Conservation (phyloP, 2,797 vertebrate species). For the Melanogrammus aeglefinus region DNA sequence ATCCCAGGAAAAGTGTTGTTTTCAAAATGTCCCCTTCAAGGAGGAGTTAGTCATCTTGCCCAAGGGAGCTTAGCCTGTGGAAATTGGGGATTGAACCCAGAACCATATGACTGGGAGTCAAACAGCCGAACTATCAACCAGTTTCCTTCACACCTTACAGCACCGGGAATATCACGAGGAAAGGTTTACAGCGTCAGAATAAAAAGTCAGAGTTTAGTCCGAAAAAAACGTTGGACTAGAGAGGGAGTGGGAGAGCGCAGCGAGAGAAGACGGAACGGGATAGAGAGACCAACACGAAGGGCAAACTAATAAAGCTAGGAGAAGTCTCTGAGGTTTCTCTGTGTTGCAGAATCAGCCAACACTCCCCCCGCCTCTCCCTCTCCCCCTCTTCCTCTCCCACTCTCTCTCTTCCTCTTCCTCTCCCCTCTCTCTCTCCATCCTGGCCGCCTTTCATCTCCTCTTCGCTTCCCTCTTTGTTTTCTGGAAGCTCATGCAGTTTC, state of each 20-base stretch:
- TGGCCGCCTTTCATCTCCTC: neutral
- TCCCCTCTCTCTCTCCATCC: neutral
- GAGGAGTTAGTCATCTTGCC: no score
- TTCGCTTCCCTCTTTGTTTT: slow-evolving; percentile 4
- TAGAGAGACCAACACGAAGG: neutral
- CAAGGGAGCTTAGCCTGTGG: neutral
- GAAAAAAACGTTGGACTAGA: neutral
- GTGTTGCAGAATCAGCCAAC: slow-evolving; percentile 56
- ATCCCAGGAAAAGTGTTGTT: no score
- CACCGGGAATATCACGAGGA: neutral
- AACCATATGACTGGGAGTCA: neutral
- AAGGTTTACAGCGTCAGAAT: neutral
- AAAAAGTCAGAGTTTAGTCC: neutral
- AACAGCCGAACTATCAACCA: neutral
- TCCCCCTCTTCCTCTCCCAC: neutral
- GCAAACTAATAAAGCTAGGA: slow-evolving; percentile 21
- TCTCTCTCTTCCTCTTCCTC: neutral
- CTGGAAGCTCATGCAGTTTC: slow-evolving; percentile 23
- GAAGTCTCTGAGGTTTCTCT: slow-evolving; percentile 49
- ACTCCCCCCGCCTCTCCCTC: slow-evolving; percentile 11
- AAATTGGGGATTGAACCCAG: neutral
- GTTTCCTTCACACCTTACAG: neutral
- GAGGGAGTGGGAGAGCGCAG: neutral
- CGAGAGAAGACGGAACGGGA: neutral
- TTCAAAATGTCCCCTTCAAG: no score